Evolutionary conservation across 2,113 vertebrate species (phyloP).

Genomic region (Burhinus oedicnemus): DNA sequence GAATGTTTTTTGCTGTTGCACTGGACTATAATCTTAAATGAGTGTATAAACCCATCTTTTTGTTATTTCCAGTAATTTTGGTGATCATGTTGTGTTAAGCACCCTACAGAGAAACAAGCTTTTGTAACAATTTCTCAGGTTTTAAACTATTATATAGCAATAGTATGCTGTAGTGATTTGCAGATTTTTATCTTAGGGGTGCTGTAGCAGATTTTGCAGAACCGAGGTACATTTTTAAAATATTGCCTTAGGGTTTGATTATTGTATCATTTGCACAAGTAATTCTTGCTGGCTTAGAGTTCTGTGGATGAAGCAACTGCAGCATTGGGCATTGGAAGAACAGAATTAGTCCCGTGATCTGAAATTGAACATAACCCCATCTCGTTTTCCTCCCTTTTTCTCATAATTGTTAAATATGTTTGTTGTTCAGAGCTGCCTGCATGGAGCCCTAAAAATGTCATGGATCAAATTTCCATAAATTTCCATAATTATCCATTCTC

Average conservation of each 20-base stretch:
- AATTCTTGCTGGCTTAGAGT: not conserved
- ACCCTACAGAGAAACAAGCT: not conserved
- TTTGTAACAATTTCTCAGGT: not conserved
- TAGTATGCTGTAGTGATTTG: not conserved
- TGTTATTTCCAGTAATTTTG: conserved; percentile 6
- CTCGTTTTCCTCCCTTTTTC: not conserved
- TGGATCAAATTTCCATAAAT: not conserved
- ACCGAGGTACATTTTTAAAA: not conserved
- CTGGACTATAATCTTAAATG: not conserved
- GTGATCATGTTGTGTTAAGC: not conserved
- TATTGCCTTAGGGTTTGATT: not conserved
- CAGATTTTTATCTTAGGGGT: not conserved
- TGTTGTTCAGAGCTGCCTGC: not conserved
- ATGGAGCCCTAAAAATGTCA: not conserved
- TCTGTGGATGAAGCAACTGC: not conserved
- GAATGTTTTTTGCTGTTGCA: not conserved
- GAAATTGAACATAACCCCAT: not conserved
- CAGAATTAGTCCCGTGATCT: not conserved
- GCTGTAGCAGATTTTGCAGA: not conserved
- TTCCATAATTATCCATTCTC: not conserved
- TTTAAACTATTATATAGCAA: not conserved
- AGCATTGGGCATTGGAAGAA: not conserved
- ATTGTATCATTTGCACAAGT: not conserved
- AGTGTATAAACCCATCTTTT: not conserved
- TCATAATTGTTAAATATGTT: not conserved